Conservation (phyloP, 2,888 invertebrate species). For the Pediacus dermestoides region DNA sequence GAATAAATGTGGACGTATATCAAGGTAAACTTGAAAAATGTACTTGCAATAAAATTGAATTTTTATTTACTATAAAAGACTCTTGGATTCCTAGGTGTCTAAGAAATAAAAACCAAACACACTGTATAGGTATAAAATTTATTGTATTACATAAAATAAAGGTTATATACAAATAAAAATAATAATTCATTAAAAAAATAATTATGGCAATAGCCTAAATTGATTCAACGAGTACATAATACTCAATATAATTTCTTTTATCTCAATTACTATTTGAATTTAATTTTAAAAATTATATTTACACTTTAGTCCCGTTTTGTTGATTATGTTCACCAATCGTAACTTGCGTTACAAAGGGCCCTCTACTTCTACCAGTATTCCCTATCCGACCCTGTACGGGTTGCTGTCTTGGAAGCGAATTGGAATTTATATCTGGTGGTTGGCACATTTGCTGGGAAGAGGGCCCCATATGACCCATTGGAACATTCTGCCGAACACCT, state of each 20-base stretch:
- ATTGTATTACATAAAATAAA: constrained; percentile 36
- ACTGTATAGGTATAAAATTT: too few relatives aligned
- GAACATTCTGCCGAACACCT: constrained; percentile 34
- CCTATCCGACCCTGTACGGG: constrained; percentile 22
- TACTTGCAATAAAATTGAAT: too few relatives aligned
- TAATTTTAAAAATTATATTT: constrained; percentile 21
- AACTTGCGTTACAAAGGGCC: constrained; percentile 62
- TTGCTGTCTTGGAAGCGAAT: constrained; percentile 40
- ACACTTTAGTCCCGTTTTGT: constrained; percentile 48
- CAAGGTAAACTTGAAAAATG: too few relatives aligned
- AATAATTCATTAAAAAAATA: constrained; percentile 18
- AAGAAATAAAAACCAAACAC: too few relatives aligned
- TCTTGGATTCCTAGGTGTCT: too few relatives aligned
- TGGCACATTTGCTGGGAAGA: constrained; percentile 25
- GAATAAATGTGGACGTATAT: too few relatives aligned
- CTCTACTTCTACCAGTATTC: constrained; percentile 40
- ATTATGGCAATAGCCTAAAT: constrained; percentile 24
- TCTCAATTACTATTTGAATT: constrained; percentile 9
- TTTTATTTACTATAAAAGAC: too few relatives aligned
- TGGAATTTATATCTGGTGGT: constrained; percentile 42
- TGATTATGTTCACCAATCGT: constrained; percentile 54
- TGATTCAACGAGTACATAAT: constrained; percentile 2
- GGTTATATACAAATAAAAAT: constrained; percentile 27
- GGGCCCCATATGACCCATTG: constrained; percentile 40
- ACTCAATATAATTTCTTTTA: not conserved